phyloP scores from a whole-genome alignment of 2,113 vertebrate species.

The Gila orcuttii region DNA sequence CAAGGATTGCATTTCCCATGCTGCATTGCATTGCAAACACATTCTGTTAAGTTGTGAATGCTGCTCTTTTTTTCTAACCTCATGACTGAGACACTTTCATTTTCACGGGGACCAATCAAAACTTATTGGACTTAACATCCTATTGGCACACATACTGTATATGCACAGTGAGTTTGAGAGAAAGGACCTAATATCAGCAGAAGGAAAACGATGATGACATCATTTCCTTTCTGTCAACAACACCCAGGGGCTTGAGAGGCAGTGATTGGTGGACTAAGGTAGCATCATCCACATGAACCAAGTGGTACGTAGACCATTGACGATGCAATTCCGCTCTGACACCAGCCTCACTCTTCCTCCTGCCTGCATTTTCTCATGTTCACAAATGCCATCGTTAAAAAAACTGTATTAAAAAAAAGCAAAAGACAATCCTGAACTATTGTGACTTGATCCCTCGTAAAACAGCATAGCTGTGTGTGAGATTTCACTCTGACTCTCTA shows the following conservation, averaged over 20 bases:
- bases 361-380: constrained; percentile 43
- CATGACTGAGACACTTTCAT: constrained; percentile 71
- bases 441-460: constrained; percentile 72
- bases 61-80: constrained; percentile 71
- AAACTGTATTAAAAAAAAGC: constrained; percentile 63
- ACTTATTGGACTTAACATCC: constrained; percentile 39
- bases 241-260: not conserved
- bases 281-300: constrained; percentile 24
- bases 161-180: constrained; percentile 53
- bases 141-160: constrained; percentile 42
- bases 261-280: constrained; percentile 24
- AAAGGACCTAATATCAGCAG: constrained; percentile 64
- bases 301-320: not conserved
- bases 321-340: not conserved
- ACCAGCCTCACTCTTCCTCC: constrained; percentile 27
- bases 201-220: constrained; percentile 46
- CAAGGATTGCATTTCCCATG: constrained; percentile 56
- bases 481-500: constrained; percentile 51
- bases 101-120: constrained; percentile 66
- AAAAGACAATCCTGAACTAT: constrained; percentile 80
- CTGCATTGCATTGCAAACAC: constrained; percentile 79
- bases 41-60: constrained; percentile 70
- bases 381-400: constrained; percentile 56
- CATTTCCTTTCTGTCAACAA: constrained; percentile 2
- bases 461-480: constrained; percentile 65